Evolutionary conservation across 2,797 vertebrate genomes (phyloP), one percentile per base, ranked within the genome.

Genomic region (Neosalanx taihuensis): DNA sequence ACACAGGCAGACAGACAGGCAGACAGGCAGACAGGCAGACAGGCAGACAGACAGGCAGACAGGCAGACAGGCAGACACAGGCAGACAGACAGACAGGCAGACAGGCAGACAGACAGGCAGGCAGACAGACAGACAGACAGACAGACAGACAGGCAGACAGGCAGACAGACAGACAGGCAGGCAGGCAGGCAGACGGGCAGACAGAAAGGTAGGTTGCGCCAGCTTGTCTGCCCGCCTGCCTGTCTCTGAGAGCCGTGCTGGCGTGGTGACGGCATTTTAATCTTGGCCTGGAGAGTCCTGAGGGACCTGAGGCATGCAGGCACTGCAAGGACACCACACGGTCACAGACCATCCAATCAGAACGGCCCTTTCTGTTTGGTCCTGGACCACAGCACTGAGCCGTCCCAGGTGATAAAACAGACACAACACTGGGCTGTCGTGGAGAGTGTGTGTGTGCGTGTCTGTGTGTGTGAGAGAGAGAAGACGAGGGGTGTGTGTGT

Each of bases 271-370:
- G 10, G 41, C 65, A 62, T 78, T 84, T 81, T 80, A 81, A 87
- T 85, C 72, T 76, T 71, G 49, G 59, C 63, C 72, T 71, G 65
- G 73, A 73, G 78, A 86, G 83, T 86, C 84, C 80, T 31, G 63
- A 64, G 78, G 84, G 80, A 72, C 69, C 56, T 67, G 72, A 56
- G 74, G 71, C 69, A 74, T 67, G 82, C 64, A 78, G 65, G 71
- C 71, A 46, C 74, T 78, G 69, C 70, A 74, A 73, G 74, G 76
- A 83, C 74, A 84, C 72, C 60, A 74, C 71, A 86, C 86, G 81
- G 81, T 83, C 79, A 80, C 18, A 53, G 18, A 53, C 51, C 5
- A 53, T 53, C 51, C 51, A 53, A n/a, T 53, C 51, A 17, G 51
- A 53, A n/a, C 51, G 18, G 15, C 51, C 3, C 51, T 18, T 17